These are phyloP conservation scores for Neosalanx taihuensis DNA, from an alignment of 2,797 vertebrate genomes.

Conservation along the genomic window DNA sequence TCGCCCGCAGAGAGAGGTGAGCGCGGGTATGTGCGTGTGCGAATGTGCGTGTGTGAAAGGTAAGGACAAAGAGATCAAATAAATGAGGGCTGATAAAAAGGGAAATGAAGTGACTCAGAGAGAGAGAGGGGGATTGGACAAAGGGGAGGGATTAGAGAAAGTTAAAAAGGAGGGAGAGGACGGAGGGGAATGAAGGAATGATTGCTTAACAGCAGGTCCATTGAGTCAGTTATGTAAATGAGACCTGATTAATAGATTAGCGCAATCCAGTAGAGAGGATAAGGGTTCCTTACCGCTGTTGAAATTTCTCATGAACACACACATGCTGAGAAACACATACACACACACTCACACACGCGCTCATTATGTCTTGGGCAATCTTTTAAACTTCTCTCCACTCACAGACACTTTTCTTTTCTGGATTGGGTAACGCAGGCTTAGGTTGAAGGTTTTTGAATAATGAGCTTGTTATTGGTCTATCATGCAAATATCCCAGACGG, in stretches of 20 bases:
- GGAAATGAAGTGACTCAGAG: slow-evolving; percentile 28
- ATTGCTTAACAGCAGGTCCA: slow-evolving; percentile 57
- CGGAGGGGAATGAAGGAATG: slow-evolving; percentile 27
- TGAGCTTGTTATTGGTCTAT: slow-evolving; percentile 48
- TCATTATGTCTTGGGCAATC: no score
- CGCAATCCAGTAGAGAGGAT: slow-evolving; percentile 60
- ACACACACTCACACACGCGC: slow-evolving; percentile 9
- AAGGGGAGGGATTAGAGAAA: slow-evolving; percentile 31
- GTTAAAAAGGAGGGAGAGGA: background rate
- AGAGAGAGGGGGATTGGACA: slow-evolving; percentile 7
- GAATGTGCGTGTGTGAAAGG: background rate
- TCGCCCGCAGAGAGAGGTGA: slow-evolving; percentile 25
- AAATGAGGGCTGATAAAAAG: background rate
- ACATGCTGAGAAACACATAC: slow-evolving; percentile 14
- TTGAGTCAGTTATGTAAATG: slow-evolving; percentile 64
- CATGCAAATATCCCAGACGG: slow-evolving; percentile 48
- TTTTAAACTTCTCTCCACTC: slow-evolving; percentile 5
- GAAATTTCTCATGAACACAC: slow-evolving; percentile 30
- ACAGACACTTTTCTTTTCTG: slow-evolving; percentile 8
- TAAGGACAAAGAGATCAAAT: slow-evolving; percentile 2
- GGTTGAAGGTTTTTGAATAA: slow-evolving; percentile 42
- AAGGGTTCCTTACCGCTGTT: slow-evolving; percentile 38
- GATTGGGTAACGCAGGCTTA: slow-evolving; percentile 47
- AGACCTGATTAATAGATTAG: slow-evolving; percentile 64
- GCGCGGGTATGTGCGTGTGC: background rate